Evolutionary conservation across 2,797 vertebrate genomes (phyloP).

Genomic region (Schizothorax lantsangensis): DNA sequence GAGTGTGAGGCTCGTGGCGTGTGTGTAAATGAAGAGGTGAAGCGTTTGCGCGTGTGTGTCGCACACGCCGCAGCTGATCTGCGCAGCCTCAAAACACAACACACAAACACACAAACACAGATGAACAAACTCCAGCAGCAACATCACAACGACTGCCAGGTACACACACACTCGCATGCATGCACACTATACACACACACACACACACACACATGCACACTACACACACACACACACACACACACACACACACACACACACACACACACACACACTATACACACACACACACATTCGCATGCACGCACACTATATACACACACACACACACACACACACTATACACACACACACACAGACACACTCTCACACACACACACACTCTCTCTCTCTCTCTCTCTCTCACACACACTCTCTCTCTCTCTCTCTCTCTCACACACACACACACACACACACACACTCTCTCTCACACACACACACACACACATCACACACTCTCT

Average conservation of each 20-base stretch:
- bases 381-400: too few species aligned
- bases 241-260: slow-evolving; percentile 51
- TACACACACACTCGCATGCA: slow-evolving; percentile 26
- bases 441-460: too few species aligned
- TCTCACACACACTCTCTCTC: too few species aligned
- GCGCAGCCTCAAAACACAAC: slow-evolving; percentile 23
- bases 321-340: slow-evolving; percentile 23
- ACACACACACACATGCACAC: too few species aligned
- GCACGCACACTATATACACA: too few species aligned
- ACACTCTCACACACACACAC: too few species aligned
- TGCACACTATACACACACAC: too few species aligned
- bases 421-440: too few species aligned
- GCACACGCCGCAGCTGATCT: slow-evolving; percentile 36
- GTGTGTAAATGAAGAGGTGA: slow-evolving; percentile 47
- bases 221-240: slow-evolving; percentile 44
- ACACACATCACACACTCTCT: too few species aligned
- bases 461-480: too few species aligned
- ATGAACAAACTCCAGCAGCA: slow-evolving; percentile 53
- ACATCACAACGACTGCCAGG: slow-evolving; percentile 60
- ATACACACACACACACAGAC: slow-evolving; percentile 44
- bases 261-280: slow-evolving; percentile 45
- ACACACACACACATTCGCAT: slow-evolving; percentile 8
- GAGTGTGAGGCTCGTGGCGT: slow-evolving; percentile 46
- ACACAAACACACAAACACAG: slow-evolving; percentile 36
- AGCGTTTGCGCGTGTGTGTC: slow-evolving; percentile 37